Base-by-base conservation (phyloP, 2,888 invertebrate genomes). In the Chaetogeoica ovagalla region DNA sequence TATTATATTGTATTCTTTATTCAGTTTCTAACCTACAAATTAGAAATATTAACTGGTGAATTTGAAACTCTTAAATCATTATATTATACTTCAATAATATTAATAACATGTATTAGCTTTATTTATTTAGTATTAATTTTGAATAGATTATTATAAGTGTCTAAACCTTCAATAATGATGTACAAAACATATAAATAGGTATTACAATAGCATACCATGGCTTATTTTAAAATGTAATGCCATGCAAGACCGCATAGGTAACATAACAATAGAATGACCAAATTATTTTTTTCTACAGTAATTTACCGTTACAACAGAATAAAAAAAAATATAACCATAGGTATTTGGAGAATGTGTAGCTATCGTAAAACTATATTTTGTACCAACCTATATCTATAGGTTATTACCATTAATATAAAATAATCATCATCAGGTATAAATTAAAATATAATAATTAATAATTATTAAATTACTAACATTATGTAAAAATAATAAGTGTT, bases 221-320 rank as follows among this genome's bases (percentile, higher is more conserved):
- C 17, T 60, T 76, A 59, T 68, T 76, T 48, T n/a, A 68, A 68
- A 76, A 76, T 68, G 68, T 60, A 68, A 76, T 69, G 11, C 76
- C n/a, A 60, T 68, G 17, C n/a, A 76, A 68, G 15, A 76, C 69
- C 68, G 59, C 48, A 76, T 68, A 55, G 55, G 55, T 55, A 68
- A 76, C 30, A 68, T 59, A 69, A 76, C 68, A 76, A 68, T 76
- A 69, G 76, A 76, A 76, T 76, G 76, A 48, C 59, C 76, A 76
- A 76, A 68, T 76, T 68, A 68, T 60, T 76, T 68, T 74, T 75
- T 74, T 76, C 48, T 76, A 60, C 60, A 21, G n/a, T 76, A 76
- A 76, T 68, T 76, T 76, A 76, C 76, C 76, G 76, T 77, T 77
- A 77, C 69, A 70, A 69, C 13, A 37, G 17, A 52, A 39, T 77